Base-by-base conservation (phyloP, 2,888 invertebrate species). In the Coleophora deauratella region DNA sequence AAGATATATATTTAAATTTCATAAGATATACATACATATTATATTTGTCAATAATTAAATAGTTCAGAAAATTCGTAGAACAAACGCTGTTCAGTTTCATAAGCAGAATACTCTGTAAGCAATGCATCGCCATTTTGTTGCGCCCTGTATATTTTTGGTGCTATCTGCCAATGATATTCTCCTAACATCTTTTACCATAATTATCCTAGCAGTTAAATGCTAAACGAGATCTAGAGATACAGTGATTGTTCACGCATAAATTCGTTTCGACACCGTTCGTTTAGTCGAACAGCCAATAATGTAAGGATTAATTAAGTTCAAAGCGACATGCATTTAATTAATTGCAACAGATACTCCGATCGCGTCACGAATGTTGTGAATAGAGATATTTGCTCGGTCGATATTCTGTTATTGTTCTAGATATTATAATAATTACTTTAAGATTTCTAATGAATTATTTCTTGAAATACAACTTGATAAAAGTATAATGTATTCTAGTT, bases 121-220 rank as follows among this genome's bases (percentile, higher is more conserved):
- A n/a, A n/a, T n/a, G n/a, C n/a, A n/a, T n/a, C n/a, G n/a, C n/a
- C n/a, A n/a, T n/a, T n/a, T n/a, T n/a, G n/a, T n/a, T n/a, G n/a
- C n/a, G n/a, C n/a, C n/a, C n/a, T n/a, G n/a, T n/a, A n/a, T n/a
- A 50, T 54, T 54, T 60, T 57, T 45, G 41, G n/a, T 39, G 39
- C 49, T 55, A 49, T 54, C 51, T 53, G 36, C 41, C 9, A 52
- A 52, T 55, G 57, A 38, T 49, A 61, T 63, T 63, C 39, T 45
- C 37, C 51, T 41, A 46, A 41, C 52, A 57, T 53, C 54, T 62
- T 54, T 57, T 58, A 49, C 54, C 49, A 58, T 62, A 62, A 60
- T 62, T n/a, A n/a, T 59, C 46, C 53, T 46, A 42, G 43, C 45
- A 9, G 45, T 50, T 57, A 61, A 66, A 63, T 59, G 58, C 50